Base-by-base conservation (phyloP, 2,888 invertebrate genomes). In the Polydrusus cervinus region DNA sequence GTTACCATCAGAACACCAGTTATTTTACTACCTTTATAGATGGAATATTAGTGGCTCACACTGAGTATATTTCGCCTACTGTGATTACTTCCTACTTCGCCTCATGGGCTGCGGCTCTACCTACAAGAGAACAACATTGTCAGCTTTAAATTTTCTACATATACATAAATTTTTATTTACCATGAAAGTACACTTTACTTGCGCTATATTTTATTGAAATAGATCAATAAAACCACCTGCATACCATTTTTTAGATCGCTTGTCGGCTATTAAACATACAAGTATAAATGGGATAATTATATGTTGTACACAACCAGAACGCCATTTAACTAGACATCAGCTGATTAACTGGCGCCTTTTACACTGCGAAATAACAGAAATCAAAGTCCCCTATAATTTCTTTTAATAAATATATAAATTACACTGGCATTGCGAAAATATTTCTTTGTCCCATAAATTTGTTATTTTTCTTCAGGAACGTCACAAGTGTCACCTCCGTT, bases 271-370 rank as follows among this genome's bases (percentile, higher is more conserved):
- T 74, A 70, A 76, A 76, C 74, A 78, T 75, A 73, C 71, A 47
- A 67, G 61, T 77, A 61, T 67, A 76, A 78, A 76, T 78, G 61
- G 71, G 75, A 78, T 80, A 80, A 80, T 80, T 79, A 78, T 66
- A 78, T 71, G 78, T 74, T 79, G 62, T 74, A 68, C 75, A 73
- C 73, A 69, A 76, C 71, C 71, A 70, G 77, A 72, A 78, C 61
- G 72, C 66, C 70, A 67, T 71, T 64, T 75, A 76, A 71, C 79
- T 75, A 80, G 79, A 78, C 80, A 74, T 78, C 76, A 75, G 74
- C 77, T 80, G 80, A 80, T 80, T 80, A 80, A 76, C 79, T 80
- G 80, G 80, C 80, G 80, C 79, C 80, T 78, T 60, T 62, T 65
- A 72, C 62, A 61, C 43, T 75, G 47, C 13, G 38, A 51, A 67